These are phyloP conservation scores for Suricata suricatta DNA, from an alignment of 2,113 vertebrate species.

Conservation along the genomic window DNA sequence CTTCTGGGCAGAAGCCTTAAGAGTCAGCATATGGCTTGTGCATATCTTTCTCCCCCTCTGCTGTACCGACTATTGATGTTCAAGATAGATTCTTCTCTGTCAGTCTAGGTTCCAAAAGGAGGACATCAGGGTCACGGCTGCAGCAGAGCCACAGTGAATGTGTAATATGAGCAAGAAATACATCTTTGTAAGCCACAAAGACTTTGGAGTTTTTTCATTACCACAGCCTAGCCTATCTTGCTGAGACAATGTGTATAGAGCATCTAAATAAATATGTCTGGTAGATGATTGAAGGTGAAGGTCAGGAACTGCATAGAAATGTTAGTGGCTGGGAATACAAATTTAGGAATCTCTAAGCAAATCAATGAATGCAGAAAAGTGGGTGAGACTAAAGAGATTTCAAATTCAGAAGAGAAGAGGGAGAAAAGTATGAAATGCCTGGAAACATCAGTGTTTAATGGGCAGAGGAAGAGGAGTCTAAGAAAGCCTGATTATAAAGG, in stretches of 20 bases:
- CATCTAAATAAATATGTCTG: not conserved
- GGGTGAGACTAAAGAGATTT: not conserved
- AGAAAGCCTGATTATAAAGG: slow-evolving; percentile 4
- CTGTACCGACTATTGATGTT: not conserved
- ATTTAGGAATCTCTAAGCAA: slow-evolving; percentile 11
- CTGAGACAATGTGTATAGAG: not conserved
- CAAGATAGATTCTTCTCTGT: slow-evolving; percentile 44
- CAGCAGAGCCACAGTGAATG: not conserved
- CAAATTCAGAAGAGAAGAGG: not conserved
- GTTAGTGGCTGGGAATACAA: not conserved
- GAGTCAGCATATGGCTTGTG: not conserved
- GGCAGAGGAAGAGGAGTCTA: not conserved
- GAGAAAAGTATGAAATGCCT: not conserved
- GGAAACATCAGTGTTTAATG: not conserved
- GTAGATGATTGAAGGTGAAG: not conserved
- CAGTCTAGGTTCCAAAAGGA: slow-evolving; percentile 20
- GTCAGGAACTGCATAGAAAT: not conserved
- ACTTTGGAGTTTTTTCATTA: not conserved
- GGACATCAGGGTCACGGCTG: slow-evolving; percentile 43
- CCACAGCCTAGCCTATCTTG: not conserved
- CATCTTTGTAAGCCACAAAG: slow-evolving; percentile 27
- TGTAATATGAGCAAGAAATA: slow-evolving; percentile 43
- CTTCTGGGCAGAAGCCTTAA: slow-evolving; percentile 55
- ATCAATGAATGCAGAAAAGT: not conserved
- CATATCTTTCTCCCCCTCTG: not conserved